These are phyloP conservation scores for Otus scops DNA, from an alignment of 2,797 vertebrate species.

Conservation along the genomic window DNA sequence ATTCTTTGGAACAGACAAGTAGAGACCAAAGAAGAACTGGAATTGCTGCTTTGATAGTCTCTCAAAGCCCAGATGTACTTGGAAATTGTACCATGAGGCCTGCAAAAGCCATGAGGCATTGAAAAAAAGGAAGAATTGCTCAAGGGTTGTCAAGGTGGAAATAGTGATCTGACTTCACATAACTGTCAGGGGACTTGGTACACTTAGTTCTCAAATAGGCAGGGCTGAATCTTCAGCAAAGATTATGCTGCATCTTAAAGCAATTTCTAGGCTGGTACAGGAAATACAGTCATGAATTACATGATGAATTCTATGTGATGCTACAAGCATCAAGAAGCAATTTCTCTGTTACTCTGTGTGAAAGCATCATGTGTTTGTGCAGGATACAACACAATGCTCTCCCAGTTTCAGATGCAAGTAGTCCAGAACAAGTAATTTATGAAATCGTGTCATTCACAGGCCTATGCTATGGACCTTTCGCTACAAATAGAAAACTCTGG, in stretches of 20 bases:
- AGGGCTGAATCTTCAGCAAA: neutral
- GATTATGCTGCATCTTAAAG: neutral
- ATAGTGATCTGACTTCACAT: neutral
- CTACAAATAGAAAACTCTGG: neutral
- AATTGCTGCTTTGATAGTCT: neutral
- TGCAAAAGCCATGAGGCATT: neutral
- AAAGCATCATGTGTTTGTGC: neutral
- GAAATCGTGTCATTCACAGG: neutral
- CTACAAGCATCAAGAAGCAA: neutral
- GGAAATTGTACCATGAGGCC: neutral
- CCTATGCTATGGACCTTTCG: neutral
- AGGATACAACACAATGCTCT: neutral
- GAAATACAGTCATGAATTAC: neutral
- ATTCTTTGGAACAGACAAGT: neutral
- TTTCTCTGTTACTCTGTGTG: neutral
- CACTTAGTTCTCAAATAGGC: neutral
- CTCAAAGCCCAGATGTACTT: neutral
- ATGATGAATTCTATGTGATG: neutral
- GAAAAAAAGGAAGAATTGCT: neutral
- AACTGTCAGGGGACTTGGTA: neutral
- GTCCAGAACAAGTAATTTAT: neutral
- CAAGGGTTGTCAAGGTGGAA: neutral
- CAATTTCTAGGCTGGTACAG: neutral
- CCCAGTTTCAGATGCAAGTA: neutral
- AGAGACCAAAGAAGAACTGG: neutral